Percentiles rank a stretch among this genome's conserved stretches.
These are phyloP conservation scores for Melanotaenia duboulayi DNA, from an alignment of 2,113 vertebrate species.

Conservation along the genomic window DNA sequence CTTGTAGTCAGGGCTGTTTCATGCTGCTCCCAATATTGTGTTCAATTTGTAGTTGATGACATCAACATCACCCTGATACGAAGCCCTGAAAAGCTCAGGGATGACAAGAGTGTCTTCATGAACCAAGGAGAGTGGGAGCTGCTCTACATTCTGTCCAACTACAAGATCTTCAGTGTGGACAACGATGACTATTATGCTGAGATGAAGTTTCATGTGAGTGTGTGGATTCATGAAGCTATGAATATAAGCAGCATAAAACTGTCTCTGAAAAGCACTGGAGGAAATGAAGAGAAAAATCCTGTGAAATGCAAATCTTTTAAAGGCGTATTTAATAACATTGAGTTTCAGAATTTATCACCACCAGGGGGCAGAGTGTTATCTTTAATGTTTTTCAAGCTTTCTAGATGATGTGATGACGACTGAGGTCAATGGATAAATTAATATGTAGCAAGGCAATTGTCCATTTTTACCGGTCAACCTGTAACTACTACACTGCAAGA, in stretches of 20 bases:
- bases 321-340: no score
- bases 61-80: slow-evolving; percentile 96
- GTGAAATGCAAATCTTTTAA: no score
- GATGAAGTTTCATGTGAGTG: slow-evolving; percentile 97
- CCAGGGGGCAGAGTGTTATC: no score
- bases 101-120: slow-evolving; percentile 93
- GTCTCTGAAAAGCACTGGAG: background rate
- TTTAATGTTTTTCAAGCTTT: no score
- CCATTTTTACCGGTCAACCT: no score
- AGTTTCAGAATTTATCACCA: no score
- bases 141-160: slow-evolving; percentile 88
- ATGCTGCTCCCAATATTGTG: slow-evolving; percentile 33
- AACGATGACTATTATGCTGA: slow-evolving; percentile 87
- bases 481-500: no score
- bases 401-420: no score
- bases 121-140: slow-evolving; percentile 99
- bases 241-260: background rate
- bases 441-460: no score
- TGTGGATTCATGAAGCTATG: background rate
- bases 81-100: slow-evolving; percentile 88
- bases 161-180: slow-evolving; percentile 90
- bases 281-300: no score
- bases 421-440: no score
- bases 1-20: slow-evolving; percentile 44
- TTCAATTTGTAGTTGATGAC: slow-evolving; percentile 86